Percentiles rank a stretch among this genome's conserved stretches.
Conservation (phyloP, 2,888 invertebrate genomes). For the Noctua janthe region DNA sequence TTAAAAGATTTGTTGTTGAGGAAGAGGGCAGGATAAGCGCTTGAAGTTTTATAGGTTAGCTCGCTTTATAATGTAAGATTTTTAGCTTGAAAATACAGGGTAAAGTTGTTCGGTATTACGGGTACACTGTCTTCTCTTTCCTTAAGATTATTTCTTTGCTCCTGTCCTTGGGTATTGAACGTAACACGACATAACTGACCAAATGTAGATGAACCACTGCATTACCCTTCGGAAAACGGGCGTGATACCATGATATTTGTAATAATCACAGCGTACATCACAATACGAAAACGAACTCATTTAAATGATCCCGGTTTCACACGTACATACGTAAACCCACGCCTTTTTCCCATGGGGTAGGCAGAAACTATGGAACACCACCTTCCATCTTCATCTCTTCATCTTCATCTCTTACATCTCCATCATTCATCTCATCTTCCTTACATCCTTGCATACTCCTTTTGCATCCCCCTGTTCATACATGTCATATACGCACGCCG, state of each 20-base stretch:
- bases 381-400: too few species aligned
- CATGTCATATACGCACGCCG: too few species aligned
- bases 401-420: too few species aligned
- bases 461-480: too few species aligned
- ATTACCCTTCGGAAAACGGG: neutral
- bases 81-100: neutral
- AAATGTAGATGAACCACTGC: neutral
- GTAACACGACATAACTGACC: too few species aligned
- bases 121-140: neutral
- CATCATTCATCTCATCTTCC: too few species aligned
- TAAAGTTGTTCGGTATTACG: neutral
- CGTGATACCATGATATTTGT: neutral
- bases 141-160: neutral
- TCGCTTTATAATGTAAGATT: neutral
- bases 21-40: conserved; percentile 3
- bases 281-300: neutral
- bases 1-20: conserved; percentile 22
- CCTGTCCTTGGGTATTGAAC: neutral
- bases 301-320: neutral
- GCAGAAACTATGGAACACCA: too few species aligned
- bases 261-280: neutral
- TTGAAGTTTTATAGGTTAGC: neutral
- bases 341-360: too few species aligned
- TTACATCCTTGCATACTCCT: too few species aligned
- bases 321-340: too few species aligned